A percentile compares a stretch with the other conserved stretches of the same genome.
These are phyloP conservation scores for Leucophenga maculata DNA, from an alignment of 2,888 invertebrate genomes.

Conservation along the genomic window DNA sequence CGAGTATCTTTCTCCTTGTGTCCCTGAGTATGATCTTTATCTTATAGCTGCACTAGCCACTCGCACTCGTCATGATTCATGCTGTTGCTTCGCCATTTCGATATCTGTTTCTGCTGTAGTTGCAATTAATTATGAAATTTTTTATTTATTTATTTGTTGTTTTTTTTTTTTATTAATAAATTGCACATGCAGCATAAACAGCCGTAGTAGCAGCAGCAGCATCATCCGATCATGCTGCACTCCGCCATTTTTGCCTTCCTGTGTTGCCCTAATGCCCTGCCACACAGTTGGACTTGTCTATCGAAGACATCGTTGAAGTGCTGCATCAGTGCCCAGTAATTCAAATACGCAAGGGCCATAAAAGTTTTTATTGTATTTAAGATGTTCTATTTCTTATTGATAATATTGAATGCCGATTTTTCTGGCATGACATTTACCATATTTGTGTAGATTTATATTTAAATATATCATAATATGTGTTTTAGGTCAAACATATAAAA, in stretches of 20 bases:
- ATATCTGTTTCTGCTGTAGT: background rate
- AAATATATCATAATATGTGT: too few species aligned
- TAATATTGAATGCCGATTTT: too few species aligned
- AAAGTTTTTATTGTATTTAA: too few species aligned
- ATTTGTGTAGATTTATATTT: too few species aligned
- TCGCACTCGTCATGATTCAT: conserved; percentile 12
- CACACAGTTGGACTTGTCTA: background rate
- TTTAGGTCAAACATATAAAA: too few species aligned
- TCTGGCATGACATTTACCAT: too few species aligned
- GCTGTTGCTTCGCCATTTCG: background rate
- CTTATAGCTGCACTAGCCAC: background rate
- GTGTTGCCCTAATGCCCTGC: background rate
- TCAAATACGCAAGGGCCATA: too few species aligned
- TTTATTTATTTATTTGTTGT: conserved; percentile 40
- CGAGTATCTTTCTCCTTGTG: background rate
- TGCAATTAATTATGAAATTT: conserved; percentile 56
- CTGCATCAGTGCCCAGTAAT: too few species aligned
- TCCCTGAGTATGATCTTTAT: background rate
- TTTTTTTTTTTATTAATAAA: conserved; percentile 52
- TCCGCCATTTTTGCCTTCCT: background rate
- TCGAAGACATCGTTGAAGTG: background rate
- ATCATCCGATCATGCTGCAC: background rate
- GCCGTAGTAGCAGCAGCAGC: too few species aligned
- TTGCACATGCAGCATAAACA: conserved; percentile 36
- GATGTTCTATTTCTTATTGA: too few species aligned